Percentiles rank a stretch among this genome's conserved stretches.
Conservation (phyloP, 2,113 vertebrate genomes). For the Heterochromis multidens region DNA sequence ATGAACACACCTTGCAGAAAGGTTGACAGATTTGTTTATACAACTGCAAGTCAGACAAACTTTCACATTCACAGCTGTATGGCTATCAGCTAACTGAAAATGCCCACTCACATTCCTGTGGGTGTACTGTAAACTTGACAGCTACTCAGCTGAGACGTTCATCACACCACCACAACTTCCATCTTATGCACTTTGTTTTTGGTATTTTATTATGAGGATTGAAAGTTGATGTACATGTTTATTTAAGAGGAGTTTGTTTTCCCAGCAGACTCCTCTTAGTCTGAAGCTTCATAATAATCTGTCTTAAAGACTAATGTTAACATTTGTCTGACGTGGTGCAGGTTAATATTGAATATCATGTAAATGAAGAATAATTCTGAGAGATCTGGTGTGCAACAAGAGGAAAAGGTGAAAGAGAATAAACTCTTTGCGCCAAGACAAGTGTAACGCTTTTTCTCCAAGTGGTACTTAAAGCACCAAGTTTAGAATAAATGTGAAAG, state of each 20-base stretch:
- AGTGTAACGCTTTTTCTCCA: too few relatives aligned
- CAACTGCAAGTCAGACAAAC: background rate
- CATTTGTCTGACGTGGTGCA: too few relatives aligned
- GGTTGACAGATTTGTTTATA: background rate
- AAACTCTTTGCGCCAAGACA: too few relatives aligned
- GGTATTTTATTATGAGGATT: background rate
- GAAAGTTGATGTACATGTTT: background rate
- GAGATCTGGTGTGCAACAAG: background rate
- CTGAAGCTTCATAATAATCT: background rate
- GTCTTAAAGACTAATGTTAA: background rate
- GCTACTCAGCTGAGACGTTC: background rate
- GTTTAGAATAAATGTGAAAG: too few relatives aligned
- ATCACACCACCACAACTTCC: background rate
- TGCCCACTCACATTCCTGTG: background rate
- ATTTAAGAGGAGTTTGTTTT: background rate
- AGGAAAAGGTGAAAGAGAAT: too few relatives aligned
- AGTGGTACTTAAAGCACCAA: too few relatives aligned
- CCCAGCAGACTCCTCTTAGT: background rate
- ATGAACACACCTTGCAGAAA: background rate
- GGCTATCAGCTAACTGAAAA: background rate
- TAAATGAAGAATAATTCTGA: too few relatives aligned
- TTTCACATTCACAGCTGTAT: background rate
- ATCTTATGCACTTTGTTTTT: background rate
- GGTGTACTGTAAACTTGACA: background rate
- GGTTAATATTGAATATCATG: too few relatives aligned